Base-by-base conservation (phyloP, 2,888 invertebrate genomes). In the Ecliptopera silaceata region DNA sequence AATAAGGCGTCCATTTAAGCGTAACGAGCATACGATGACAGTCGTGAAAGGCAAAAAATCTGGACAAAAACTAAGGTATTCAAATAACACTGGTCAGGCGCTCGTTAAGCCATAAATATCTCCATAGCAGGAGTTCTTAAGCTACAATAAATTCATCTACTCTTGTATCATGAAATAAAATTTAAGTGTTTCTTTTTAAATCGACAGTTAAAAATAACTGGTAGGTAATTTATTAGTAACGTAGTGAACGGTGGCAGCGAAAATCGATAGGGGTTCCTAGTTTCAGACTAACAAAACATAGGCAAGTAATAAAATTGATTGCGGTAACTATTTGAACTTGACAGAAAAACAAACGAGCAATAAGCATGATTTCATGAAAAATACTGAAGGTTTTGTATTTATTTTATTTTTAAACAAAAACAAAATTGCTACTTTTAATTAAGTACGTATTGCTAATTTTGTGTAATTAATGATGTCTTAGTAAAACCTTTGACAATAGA, bases 1-100 rank as follows among this genome's bases (percentile, higher is more conserved):
- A 66, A 66, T 66, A 66, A 63, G 66, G 66, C 44, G 39, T 61
- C 55, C 55, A 60, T 58, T 55, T 47, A 50, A 59, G 54, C 58
- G 47, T 64, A 66, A 66, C 61, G 56, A 60, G 58, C 61, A 60
- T 56, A 56, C 44, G 61, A 64, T 45, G 45, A 56, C 62, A 59
- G 39, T 51, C 56, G 43, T 54, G 59, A 50, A 63, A 54, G 59
- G 59, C 18, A 52, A 66, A 63, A 56, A 62, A 63, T 52, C 36
- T 58, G 34, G 52, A 44, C 46, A 59, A 59, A 54, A 59, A 59
- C 50, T 44, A 0, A 42, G 32, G 52, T 42, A 46, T 36, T 53
- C 42, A 44, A 52, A 39, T 41, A 56, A 45, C 29, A 31, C 46
- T 50, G 17, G 31, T 29, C 15, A 36, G 42, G 41, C 10, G 36